phyloP scores from a whole-genome alignment of 2,113 vertebrate genomes.

The Capra hircus region DNA sequence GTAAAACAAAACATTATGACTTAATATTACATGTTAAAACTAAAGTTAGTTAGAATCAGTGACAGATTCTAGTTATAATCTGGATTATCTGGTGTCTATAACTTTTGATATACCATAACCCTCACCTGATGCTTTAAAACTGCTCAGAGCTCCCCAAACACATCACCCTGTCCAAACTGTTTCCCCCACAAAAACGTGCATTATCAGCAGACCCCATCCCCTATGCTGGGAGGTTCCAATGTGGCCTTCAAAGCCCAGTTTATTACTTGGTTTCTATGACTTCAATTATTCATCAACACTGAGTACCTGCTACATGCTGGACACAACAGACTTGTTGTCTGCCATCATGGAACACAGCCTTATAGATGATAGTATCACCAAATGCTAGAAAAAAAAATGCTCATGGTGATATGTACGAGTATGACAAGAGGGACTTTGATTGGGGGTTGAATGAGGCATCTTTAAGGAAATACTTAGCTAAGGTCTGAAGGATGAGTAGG shows the following conservation, averaged over 20 bases:
- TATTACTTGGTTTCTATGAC: background rate
- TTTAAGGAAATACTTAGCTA: background rate
- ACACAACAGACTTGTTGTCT: background rate
- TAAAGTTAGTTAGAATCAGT: background rate
- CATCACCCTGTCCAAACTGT: background rate
- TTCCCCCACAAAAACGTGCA: background rate
- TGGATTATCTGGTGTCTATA: background rate
- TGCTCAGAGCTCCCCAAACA: background rate
- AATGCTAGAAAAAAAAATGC: background rate
- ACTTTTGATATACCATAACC: background rate
- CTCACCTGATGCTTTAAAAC: background rate
- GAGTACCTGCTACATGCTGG: background rate
- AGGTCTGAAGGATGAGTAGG: background rate
- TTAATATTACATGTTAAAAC: background rate
- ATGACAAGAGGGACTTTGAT: background rate
- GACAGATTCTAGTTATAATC: background rate
- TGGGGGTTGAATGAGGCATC: background rate
- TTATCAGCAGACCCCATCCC: too few species aligned
- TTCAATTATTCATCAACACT: background rate
- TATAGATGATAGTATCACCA: background rate
- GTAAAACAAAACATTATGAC: background rate
- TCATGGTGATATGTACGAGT: background rate
- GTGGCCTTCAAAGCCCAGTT: background rate
- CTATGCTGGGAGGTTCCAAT: background rate
- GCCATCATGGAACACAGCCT: background rate